phyloP scores from a whole-genome alignment of 2,888 invertebrate species.

The Lasius fuliginosus region DNA sequence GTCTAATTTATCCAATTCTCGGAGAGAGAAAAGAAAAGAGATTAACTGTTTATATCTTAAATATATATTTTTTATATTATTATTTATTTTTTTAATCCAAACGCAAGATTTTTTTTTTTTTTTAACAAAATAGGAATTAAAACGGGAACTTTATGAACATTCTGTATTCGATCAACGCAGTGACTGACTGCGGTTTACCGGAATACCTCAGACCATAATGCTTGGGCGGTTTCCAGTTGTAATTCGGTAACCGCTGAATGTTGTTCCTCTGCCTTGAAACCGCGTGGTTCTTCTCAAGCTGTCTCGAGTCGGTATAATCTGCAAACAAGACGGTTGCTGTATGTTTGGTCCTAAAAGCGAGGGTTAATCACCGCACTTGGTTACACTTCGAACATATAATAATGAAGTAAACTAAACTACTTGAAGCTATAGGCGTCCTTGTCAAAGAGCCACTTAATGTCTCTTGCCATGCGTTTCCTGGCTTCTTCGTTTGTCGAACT shows the following conservation, averaged over 20 bases:
- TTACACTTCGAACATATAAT: constrained; percentile 50
- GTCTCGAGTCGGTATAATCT: constrained; percentile 52
- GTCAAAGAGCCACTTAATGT: constrained; percentile 54
- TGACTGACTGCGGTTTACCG: constrained; percentile 41
- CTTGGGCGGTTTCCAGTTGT: constrained; percentile 63
- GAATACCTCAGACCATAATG: constrained; percentile 61
- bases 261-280: constrained; percentile 40
- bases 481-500: constrained; percentile 31
- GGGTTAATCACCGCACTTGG: constrained; percentile 61
- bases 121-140: not conserved
- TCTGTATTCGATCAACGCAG: constrained; percentile 43
- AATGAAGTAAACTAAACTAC: constrained; percentile 59
- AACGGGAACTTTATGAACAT: constrained; percentile 3
- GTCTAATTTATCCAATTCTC: not conserved
- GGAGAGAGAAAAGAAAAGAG: not conserved
- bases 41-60: not conserved
- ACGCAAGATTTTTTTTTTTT: not conserved
- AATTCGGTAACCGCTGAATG: constrained; percentile 63
- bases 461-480: constrained; percentile 8
- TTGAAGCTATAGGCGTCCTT: constrained; percentile 14
- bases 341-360: constrained; percentile 55
- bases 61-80: not conserved
- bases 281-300: constrained; percentile 14
- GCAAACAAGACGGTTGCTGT: constrained; percentile 62
- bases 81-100: not conserved